Evolutionary conservation across 2,797 vertebrate species (phyloP).

Genomic region (Dallia pectoralis): DNA sequence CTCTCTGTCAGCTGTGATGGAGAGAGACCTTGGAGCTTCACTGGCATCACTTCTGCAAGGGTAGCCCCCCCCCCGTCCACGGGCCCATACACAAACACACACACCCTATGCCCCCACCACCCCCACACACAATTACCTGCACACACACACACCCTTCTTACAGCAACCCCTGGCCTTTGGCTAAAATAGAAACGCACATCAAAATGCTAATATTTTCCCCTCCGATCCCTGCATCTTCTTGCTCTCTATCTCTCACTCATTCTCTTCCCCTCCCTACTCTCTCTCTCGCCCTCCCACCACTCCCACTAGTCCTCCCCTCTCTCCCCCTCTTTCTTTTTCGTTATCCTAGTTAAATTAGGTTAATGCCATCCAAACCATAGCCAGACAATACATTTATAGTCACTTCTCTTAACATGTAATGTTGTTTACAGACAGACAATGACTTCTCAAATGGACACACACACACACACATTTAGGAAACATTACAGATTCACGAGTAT

Average conservation of each 20-base stretch:
- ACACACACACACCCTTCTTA: neutral
- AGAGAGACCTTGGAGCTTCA: constrained; percentile 6
- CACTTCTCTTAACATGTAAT: constrained; percentile 4
- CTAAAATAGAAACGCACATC: neutral
- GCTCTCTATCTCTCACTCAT: neutral
- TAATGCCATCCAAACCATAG: constrained; percentile 34
- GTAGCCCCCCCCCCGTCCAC: neutral
- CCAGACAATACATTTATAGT: constrained; percentile 35
- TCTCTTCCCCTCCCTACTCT: neutral
- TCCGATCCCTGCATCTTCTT: too few relatives aligned
- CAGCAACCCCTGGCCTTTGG: too few relatives aligned
- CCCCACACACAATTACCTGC: neutral
- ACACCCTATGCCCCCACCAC: neutral
- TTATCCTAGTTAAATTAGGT: constrained; percentile 45
- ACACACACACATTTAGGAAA: neutral
- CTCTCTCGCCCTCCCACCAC: neutral
- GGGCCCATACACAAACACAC: neutral
- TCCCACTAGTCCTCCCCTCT: neutral
- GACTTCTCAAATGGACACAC: constrained; percentile 18
- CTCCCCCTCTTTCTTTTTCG: constrained; percentile 9
- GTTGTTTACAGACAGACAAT: constrained; percentile 16
- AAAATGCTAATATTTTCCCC: neutral
- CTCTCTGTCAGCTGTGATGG: neutral
- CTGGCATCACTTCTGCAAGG: constrained; percentile 1
- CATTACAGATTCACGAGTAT: too few relatives aligned